These are phyloP conservation scores for Ginglymostoma cirratum DNA, from an alignment of 2,113 vertebrate species.

Conservation along the genomic window DNA sequence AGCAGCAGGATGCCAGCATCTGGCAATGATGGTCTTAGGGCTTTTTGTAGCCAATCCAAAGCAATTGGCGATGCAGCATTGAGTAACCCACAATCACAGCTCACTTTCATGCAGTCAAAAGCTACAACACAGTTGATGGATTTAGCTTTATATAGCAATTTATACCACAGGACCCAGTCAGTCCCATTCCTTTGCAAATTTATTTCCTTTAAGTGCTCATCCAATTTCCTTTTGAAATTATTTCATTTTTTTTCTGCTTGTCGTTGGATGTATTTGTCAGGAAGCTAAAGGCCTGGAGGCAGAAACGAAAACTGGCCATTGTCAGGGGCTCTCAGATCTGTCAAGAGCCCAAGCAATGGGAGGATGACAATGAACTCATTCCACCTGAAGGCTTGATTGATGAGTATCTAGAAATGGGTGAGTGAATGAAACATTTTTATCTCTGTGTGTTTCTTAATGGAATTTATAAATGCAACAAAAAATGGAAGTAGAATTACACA, in stretches of 20 bases:
- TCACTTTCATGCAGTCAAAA: neutral
- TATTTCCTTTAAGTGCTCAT: neutral
- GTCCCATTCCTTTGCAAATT: neutral
- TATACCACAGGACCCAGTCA: neutral
- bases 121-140: neutral
- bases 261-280: constrained; percentile 44
- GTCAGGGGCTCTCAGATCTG: constrained; percentile 47
- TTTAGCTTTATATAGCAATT: neutral
- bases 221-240: neutral
- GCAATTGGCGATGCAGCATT: neutral
- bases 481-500: neutral
- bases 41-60: neutral
- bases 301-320: constrained; percentile 54
- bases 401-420: constrained; percentile 67
- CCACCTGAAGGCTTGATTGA: constrained; percentile 64
- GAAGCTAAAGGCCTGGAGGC: constrained; percentile 63
- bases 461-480: neutral
- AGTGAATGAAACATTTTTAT: constrained; percentile 36
- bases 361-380: constrained; percentile 64
- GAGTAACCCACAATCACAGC: neutral
- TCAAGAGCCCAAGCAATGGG: constrained; percentile 55
- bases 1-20: neutral
- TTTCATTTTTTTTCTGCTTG: neutral
- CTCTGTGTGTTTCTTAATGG: neutral
- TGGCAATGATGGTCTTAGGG: neutral